Evolutionary conservation across 2,888 invertebrate species (phyloP), one percentile per base, ranked within the genome.

Genomic region (Fabriciana adippe): DNA sequence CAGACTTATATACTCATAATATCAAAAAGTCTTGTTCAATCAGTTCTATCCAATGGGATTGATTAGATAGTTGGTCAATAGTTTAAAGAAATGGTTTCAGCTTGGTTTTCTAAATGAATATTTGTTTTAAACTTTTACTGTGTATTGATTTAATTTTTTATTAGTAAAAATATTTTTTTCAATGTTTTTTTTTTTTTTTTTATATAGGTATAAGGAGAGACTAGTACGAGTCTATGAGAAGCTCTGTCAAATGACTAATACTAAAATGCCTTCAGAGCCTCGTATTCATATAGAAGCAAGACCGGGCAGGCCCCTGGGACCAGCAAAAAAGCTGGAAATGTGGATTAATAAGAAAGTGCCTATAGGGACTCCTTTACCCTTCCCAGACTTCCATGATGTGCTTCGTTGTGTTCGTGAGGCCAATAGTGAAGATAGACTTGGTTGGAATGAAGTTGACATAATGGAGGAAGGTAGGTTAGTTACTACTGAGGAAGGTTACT

Each of bases 241-340:
- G 80, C 93, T 95, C 74, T 95, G 95, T 84, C 93, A 95, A 79
- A 77, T 95, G 74, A 94, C 94, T 0, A 94, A 94, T 55, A 89
- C 89, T 0, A 90, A 88, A 76, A 86, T 91, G 88, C 91, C 90
- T 0, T 90, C 91, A 0, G 91, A 92, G 69, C 88, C 91, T 6
- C 84, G 85, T 1, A 80, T 92, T 3, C 80, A 83, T 35, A 78
- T 93, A 21, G 88, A 90, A 14, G 78, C 86, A 6, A 78, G 88
- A 3, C 86, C 83, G 0, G 89, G 92, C 0, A 85, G 83, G 45
- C 87, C 89, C 0, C 56, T 80, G 0, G 92, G 89, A 0, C 88
- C 94, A 74, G 93, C 81, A 64, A 88, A 83, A 67, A 80, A 82
- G 11, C 77, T 92, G 1, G 92, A 92, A 69, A 88, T 86, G 69